These are phyloP conservation scores for Pyxicephalus adspersus DNA, from an alignment of 2,113 vertebrate species.

Conservation along the genomic window DNA sequence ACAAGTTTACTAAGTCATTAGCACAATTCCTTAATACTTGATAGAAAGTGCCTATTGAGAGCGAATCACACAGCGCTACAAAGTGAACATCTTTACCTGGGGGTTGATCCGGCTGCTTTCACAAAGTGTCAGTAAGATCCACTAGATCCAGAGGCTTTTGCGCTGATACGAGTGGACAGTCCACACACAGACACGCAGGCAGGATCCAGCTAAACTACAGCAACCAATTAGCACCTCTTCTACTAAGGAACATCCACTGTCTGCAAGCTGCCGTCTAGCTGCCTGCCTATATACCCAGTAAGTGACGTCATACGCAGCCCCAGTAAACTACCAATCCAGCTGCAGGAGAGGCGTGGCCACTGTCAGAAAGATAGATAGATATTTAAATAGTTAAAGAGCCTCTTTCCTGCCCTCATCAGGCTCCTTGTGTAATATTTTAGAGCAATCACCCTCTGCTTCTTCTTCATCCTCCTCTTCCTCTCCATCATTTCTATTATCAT, in stretches of 20 bases:
- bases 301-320: constrained; percentile 26
- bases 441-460: too few relatives aligned
- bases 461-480: neutral
- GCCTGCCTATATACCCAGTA: constrained; percentile 39
- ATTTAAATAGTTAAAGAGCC: constrained; percentile 24
- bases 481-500: neutral
- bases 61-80: too few relatives aligned
- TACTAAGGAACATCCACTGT: neutral
- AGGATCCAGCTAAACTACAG: neutral
- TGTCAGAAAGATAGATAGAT: constrained; percentile 28
- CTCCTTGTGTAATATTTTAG: neutral
- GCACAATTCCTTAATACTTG: too few relatives aligned
- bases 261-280: neutral
- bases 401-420: constrained; percentile 30
- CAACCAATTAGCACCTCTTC: neutral
- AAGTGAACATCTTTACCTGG: neutral
- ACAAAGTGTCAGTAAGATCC: constrained; percentile 24
- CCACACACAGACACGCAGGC: neutral
- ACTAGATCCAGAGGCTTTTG: constrained; percentile 15
- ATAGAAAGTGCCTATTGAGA: too few relatives aligned
- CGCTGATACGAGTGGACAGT: neutral
- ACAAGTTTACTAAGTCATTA: too few relatives aligned
- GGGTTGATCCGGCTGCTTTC: neutral
- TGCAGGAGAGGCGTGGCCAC: neutral
- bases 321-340: constrained; percentile 1